phyloP scores from a whole-genome alignment of 2,113 vertebrate species.

The Tichodroma muraria region DNA sequence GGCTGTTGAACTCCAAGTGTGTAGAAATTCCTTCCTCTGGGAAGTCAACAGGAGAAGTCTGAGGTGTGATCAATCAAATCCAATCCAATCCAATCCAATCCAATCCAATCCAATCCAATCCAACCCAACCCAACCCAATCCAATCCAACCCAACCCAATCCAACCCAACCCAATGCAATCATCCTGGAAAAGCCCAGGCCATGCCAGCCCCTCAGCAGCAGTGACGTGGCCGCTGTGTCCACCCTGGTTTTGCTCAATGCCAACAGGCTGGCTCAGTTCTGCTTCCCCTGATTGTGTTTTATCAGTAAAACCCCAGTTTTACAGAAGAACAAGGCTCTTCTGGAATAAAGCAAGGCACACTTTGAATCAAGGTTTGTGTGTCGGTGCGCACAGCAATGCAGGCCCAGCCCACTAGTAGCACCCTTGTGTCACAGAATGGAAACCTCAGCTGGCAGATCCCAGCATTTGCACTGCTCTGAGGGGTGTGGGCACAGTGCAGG shows the following conservation, averaged over 20 bases:
- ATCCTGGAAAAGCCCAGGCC: background rate
- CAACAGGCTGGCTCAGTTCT: background rate
- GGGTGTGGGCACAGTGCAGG: background rate
- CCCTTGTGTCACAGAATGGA: background rate
- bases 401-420: background rate
- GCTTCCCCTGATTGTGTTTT: background rate
- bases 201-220: background rate
- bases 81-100: background rate
- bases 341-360: background rate
- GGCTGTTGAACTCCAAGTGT: background rate
- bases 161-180: too few relatives aligned
- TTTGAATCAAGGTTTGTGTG: background rate
- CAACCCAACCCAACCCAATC: too few relatives aligned
- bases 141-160: too few relatives aligned
- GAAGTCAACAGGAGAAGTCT: background rate
- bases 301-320: background rate
- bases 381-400: accelerated
- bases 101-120: background rate
- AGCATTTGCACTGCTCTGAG: background rate
- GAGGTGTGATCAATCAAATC: background rate
- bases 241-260: background rate
- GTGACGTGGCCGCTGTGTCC: accelerated
- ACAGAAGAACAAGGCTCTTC: background rate
- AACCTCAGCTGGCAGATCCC: background rate
- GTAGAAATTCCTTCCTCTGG: background rate